Evolutionary conservation across 2,113 vertebrate genomes (phyloP).

Genomic region (Microtus ochrogaster): DNA sequence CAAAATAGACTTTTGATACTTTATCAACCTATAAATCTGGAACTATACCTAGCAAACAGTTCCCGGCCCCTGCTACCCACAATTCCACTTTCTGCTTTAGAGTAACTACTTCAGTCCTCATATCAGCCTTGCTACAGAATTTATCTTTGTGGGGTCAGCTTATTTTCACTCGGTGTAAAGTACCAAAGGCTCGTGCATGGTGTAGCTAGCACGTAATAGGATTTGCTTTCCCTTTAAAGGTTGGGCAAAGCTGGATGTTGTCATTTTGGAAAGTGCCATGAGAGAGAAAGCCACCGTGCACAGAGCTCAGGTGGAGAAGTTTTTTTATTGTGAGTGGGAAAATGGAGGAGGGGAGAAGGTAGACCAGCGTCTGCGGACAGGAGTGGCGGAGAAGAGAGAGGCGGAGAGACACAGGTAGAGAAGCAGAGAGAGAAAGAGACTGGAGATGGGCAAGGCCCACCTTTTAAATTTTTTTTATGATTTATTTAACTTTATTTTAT

Average conservation of each 20-base stretch:
- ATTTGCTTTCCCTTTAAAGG: constrained; percentile 1
- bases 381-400: too few relatives aligned
- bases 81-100: not conserved
- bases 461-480: too few relatives aligned
- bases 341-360: too few relatives aligned
- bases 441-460: too few relatives aligned
- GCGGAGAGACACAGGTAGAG: too few relatives aligned
- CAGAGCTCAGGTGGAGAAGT: too few relatives aligned
- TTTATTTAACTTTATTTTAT: too few relatives aligned
- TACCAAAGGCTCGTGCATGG: not conserved
- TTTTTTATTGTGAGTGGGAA: too few relatives aligned
- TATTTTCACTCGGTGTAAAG: not conserved
- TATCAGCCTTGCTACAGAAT: not conserved
- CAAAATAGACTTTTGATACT: not conserved
- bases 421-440: too few relatives aligned
- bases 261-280: too few relatives aligned
- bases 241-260: not conserved
- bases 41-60: not conserved
- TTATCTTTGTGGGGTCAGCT: not conserved
- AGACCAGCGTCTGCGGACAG: too few relatives aligned
- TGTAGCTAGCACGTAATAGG: not conserved
- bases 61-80: not conserved
- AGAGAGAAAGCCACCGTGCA: too few relatives aligned
- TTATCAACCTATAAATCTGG: constrained; percentile 1
- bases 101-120: not conserved